Evolutionary conservation across 2,113 vertebrate species (phyloP), one percentile per base, ranked within the genome.

Genomic region (Gobio gobio): DNA sequence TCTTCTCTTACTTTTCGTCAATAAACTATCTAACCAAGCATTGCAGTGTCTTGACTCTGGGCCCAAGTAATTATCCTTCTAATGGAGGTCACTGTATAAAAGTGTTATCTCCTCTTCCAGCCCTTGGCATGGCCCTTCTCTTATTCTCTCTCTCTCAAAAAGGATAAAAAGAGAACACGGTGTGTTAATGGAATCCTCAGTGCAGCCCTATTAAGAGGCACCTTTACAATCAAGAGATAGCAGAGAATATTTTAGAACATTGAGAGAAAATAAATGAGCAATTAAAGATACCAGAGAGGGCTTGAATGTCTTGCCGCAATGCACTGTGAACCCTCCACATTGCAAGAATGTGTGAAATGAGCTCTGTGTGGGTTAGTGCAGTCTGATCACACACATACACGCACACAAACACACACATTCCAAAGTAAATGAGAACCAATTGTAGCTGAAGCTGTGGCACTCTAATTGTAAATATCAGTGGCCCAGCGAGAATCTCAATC

Each of bases 221-320:
- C 70, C 73, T 24, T 68, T 76, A 82, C 64, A 83, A 88, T 75
- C 14, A 51, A 49, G 66, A 75, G 80, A 83, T 80, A 70, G 78
- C 40, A 45, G 47, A 73, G 20, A 78, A 24, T 75, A 73, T 87
- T 66, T 40, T 72, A 83, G 75, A 80, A 36, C 80, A 85, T 72
- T 78, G 61, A 87, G 78, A 84, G 86, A 87, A 81, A 81, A 88
- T 66, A 85, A 87, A 86, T 86, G 84, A 88, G 59, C 66, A 75
- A 66, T 88, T 88, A 85, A 70, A 64, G 74, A 78, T 80, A 64
- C 51, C 47, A 59, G 24, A 24, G 40, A 64, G 64, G 64, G 59
- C 56, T 80, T 4, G 73, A 40, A 63, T 86, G 85, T 56, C 74
- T 56, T 59, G 12, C 4, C 9, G 5, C 9, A 45, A 59, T 36